Evolutionary conservation across 2,113 vertebrate genomes (phyloP).

Genomic region (Myotis yumanensis): DNA sequence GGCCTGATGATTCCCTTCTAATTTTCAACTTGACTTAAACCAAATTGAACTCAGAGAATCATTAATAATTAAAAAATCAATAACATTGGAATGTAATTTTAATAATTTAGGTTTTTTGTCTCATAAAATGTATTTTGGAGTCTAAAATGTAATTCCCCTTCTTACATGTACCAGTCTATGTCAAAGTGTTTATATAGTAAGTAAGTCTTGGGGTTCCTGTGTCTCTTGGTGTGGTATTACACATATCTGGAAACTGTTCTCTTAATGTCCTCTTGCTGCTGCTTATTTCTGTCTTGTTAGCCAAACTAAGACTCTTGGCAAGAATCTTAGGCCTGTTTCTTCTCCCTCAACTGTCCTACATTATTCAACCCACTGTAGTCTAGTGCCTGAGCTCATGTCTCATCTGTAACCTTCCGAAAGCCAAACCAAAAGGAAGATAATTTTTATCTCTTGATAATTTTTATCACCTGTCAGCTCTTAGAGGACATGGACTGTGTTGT

Average conservation of each 20-base stretch:
- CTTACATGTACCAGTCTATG: neutral
- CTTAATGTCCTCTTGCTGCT: neutral
- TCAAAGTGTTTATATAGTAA: neutral
- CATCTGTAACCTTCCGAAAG: neutral
- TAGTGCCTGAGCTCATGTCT: neutral
- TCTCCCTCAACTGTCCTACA: neutral
- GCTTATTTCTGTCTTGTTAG: neutral
- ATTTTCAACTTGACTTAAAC: conserved; percentile 45
- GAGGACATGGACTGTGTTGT: neutral
- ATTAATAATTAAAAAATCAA: conserved; percentile 35
- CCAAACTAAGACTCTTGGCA: neutral
- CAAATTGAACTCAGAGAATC: neutral
- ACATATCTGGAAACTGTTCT: neutral
- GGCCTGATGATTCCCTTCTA: conserved; percentile 28
- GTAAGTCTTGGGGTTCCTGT: neutral
- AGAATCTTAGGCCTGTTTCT: neutral
- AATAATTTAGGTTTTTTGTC: neutral
- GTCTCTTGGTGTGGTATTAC: neutral
- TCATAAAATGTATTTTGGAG: neutral
- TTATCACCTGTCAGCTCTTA: neutral
- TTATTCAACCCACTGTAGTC: neutral
- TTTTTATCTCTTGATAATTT: neutral
- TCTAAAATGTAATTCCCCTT: neutral
- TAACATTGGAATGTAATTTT: neutral
- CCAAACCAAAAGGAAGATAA: neutral